Evolutionary conservation across 2,888 invertebrate genomes (phyloP), one percentile per base, ranked within the genome.

Genomic region (Megalurothrips usitatus): DNA sequence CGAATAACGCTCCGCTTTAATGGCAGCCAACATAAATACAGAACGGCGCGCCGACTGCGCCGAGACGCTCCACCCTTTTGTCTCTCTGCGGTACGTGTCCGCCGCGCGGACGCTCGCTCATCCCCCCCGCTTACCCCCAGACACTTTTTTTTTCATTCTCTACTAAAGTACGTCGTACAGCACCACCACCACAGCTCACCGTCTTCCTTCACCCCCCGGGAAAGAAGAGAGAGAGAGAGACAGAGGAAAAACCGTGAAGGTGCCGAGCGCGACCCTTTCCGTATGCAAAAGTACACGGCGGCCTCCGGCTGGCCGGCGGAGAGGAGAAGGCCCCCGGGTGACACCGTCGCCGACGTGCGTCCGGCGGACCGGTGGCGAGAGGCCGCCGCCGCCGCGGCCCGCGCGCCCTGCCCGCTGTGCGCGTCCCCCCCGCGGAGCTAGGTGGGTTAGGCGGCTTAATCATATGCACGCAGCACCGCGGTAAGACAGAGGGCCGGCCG

Each of bases 111-210:
- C 58, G 58, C 58, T 14, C 52, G 14, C 52, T 52, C 52, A 52
- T 8, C 17, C 79, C 79, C 43, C 68, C 9, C 68, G 4, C 68
- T 80, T 80, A 19, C 63, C 52, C 28, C 52, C 52, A 2, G 58
- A 52, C 80, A 34, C 2, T 34, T n/a, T 80, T 43, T 63, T 58
- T 80, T 26, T 58, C 58, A 52, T 34, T 80, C 63, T 80, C 63
- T 79, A 43, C 2, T 4, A 6, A 4, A 43, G 34, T 43, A 43
- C 34, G 34, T 43, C 6, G 34, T n/a, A n/a, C n/a, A n/a, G n/a
- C n/a, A n/a, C n/a, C n/a, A n/a, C n/a, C n/a, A n/a, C n/a, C n/a
- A n/a, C n/a, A n/a, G n/a, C 26, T 79, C 79, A 23, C 79, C 14
- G 10, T 49, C 49, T 52, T 19, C 19, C 58, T 58, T 17, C 52